Base-by-base conservation (phyloP, 2,888 invertebrate genomes). In the Nymphalis urticae region DNA sequence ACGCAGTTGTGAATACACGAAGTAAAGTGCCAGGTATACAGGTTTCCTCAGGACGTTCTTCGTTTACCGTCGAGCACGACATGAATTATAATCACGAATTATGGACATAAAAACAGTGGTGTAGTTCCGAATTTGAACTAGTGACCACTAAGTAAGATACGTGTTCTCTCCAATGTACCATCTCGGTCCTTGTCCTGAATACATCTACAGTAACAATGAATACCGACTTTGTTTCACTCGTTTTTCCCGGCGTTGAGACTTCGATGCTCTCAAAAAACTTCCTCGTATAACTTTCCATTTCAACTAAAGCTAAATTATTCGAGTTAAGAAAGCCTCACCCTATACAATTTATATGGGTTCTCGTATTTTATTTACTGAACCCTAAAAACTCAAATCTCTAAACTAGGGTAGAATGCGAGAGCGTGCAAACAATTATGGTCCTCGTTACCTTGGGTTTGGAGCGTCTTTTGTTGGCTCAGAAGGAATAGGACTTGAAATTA, bases 331-430 rank as follows among this genome's bases (percentile, higher is more conserved):
- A 62, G 50, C 62, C 50, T 48, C 42, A 24, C 47, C 51, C 48
- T 68, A 59, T 59, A 56, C 51, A 63, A 63, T 68, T 68, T 68
- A 68, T 68, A 63, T 58, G 36, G 67, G 62, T 68, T 32, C 48
- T 47, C 58, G 48, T 42, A 67, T 24, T 67, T 67, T 67, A 67
- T 66, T 67, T 48, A 67, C 62, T 50, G 58, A 48, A 63, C 50
- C 58, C 62, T 42, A 51, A 68, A 62, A 48, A 63, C 50, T 36
- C 50, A 62, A 67, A 51, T 66, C 61, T 61, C 66, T 58, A 51
- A 47, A 24, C 53, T 27, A n/a, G 51, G 13, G 36, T 50, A 58
- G 42, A 4, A 27, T 48, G 58, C 24, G 62, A 51, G 9, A 36
- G 2, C 8, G 7, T 13, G n/a, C 56, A 19, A 19, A 5, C 51